Evolutionary conservation across 2,797 vertebrate genomes (phyloP).

Genomic region (Phataginus tetradactyla): DNA sequence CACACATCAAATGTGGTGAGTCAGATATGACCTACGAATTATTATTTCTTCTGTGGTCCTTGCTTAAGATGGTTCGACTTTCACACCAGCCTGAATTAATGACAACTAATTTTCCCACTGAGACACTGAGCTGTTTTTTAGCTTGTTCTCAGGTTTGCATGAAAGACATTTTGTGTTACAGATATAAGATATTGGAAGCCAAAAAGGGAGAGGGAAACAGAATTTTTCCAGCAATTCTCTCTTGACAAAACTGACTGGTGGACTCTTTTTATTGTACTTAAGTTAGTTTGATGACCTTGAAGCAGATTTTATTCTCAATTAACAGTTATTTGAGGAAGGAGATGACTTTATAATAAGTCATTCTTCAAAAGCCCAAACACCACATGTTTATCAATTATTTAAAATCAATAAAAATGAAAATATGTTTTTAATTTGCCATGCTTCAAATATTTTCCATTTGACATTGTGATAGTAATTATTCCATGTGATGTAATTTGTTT

Average conservation of each 20-base stretch:
- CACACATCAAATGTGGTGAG: background rate
- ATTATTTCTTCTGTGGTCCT: background rate
- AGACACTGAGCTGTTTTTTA: slow-evolving; percentile 16
- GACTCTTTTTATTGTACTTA: background rate
- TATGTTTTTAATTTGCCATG: background rate
- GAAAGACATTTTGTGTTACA: slow-evolving; percentile 36
- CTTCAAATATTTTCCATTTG: slow-evolving; percentile 23
- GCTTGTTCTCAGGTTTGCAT: background rate
- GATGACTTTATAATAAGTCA: background rate
- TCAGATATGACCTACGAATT: background rate
- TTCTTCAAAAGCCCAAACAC: background rate
- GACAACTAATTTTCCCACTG: background rate
- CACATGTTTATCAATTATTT: background rate
- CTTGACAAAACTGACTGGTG: background rate
- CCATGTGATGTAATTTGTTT: background rate
- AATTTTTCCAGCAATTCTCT: slow-evolving; percentile 38
- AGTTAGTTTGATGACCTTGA: background rate
- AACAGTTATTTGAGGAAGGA: background rate
- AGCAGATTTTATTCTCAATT: background rate
- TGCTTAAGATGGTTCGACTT: background rate
- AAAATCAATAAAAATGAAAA: slow-evolving; percentile 54
- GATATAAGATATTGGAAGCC: background rate
- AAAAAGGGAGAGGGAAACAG: background rate
- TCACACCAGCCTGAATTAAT: slow-evolving; percentile 12
- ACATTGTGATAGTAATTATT: background rate